Conservation (phyloP, 2,797 vertebrate species). For the Capromys pilorides region DNA sequence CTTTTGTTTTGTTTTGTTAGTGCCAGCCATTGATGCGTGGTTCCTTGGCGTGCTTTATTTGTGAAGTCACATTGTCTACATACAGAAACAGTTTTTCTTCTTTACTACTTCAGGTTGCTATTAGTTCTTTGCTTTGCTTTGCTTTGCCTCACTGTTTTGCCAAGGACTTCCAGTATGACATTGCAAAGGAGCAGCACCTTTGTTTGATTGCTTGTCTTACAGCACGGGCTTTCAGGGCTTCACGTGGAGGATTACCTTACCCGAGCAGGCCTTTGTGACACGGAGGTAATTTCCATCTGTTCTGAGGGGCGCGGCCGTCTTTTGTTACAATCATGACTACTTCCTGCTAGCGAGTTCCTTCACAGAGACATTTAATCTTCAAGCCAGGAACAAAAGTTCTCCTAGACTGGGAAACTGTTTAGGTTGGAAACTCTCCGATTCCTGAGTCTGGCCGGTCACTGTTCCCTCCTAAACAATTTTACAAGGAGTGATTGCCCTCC, state of each 20-base stretch:
- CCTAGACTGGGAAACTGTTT: not conserved
- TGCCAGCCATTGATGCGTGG: not conserved
- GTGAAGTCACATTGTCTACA: not conserved
- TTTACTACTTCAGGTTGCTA: too few relatives aligned
- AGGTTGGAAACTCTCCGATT: not conserved
- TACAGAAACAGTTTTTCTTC: not conserved
- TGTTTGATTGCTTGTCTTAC: not conserved
- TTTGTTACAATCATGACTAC: not conserved
- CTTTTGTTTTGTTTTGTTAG: not conserved
- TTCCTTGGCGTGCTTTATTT: not conserved
- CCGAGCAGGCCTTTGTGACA: not conserved
- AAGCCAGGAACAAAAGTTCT: not conserved
- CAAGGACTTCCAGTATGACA: not conserved
- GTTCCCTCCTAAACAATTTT: not conserved
- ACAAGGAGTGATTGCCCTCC: not conserved
- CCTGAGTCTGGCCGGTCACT: not conserved
- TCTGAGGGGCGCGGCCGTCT: not conserved
- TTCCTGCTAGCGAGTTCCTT: not conserved
- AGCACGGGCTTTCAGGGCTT: not conserved
- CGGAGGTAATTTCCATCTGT: not conserved
- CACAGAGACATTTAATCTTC: not conserved
- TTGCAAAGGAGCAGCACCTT: not conserved
- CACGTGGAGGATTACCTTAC: not conserved
- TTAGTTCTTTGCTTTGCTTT: not conserved
- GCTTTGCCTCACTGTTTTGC: not conserved